Evolutionary conservation across 2,113 vertebrate species (phyloP).

Genomic region (Dasyurus viverrinus): DNA sequence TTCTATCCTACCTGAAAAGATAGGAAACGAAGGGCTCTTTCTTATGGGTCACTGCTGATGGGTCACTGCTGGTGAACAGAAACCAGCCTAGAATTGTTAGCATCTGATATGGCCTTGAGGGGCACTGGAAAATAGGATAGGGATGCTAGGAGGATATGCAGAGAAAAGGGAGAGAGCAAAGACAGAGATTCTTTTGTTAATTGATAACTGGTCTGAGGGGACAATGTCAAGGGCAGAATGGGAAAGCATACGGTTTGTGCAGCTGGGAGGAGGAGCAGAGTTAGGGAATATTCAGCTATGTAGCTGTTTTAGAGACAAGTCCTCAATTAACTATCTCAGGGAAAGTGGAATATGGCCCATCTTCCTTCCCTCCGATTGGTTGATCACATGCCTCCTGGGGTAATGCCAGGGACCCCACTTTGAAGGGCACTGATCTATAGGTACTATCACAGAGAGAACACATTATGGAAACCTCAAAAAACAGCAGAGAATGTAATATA

Average conservation of each 20-base stretch:
- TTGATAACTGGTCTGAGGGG: not conserved
- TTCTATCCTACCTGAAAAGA: not conserved
- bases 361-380: not conserved
- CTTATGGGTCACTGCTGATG: not conserved
- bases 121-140: not conserved
- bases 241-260: not conserved
- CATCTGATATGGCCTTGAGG: not conserved
- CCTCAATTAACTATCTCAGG: not conserved
- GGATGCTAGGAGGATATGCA: not conserved
- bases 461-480: slow-evolving; percentile 33
- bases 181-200: not conserved
- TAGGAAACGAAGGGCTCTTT: not conserved
- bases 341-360: not conserved
- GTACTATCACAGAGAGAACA: slow-evolving; percentile 48
- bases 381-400: not conserved
- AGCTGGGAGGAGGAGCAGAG: not conserved
- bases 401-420: not conserved
- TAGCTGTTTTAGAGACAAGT: not conserved
- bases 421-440: not conserved
- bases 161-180: not conserved
- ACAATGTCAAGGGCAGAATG: not conserved
- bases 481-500: not conserved
- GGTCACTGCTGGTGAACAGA: not conserved
- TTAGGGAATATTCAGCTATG: not conserved
- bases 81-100: not conserved